phyloP scores from a whole-genome alignment of 2,888 invertebrate species.

The Macropis europaea region DNA sequence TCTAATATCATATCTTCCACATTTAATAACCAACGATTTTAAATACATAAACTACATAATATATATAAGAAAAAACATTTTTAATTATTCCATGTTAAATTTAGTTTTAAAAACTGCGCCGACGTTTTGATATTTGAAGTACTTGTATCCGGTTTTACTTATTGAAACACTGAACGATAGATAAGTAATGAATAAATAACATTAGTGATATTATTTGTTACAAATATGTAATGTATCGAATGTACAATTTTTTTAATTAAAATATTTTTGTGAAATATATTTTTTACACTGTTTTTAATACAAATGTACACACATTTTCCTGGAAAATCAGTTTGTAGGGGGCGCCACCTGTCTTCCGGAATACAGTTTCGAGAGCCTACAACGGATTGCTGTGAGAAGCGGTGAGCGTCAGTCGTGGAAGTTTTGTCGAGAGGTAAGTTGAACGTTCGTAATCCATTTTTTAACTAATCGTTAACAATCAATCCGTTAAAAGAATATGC shows the following conservation, averaged over 20 bases:
- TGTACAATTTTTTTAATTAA: neutral
- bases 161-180: neutral
- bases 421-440: slow-evolving; percentile 35
- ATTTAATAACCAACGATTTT: too few species aligned
- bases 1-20: too few species aligned
- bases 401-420: slow-evolving; percentile 28
- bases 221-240: neutral
- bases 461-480: slow-evolving; percentile 2
- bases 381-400: neutral
- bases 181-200: neutral
- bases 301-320: neutral
- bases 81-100: too few species aligned
- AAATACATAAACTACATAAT: too few species aligned
- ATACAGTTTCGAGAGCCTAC: neutral
- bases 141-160: slow-evolving; percentile 3
- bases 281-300: neutral
- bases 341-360: slow-evolving; percentile 44
- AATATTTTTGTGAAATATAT: neutral
- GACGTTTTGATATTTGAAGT: neutral
- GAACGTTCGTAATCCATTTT: slow-evolving; percentile 30
- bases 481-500: slow-evolving; percentile 4
- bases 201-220: neutral
- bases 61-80: too few species aligned
- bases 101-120: neutral
- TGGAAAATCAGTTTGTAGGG: neutral